A percentile compares a stretch with the other conserved stretches of the same genome.
Evolutionary conservation across 2,888 invertebrate genomes (phyloP).

Genomic region (Troides aeacus): DNA sequence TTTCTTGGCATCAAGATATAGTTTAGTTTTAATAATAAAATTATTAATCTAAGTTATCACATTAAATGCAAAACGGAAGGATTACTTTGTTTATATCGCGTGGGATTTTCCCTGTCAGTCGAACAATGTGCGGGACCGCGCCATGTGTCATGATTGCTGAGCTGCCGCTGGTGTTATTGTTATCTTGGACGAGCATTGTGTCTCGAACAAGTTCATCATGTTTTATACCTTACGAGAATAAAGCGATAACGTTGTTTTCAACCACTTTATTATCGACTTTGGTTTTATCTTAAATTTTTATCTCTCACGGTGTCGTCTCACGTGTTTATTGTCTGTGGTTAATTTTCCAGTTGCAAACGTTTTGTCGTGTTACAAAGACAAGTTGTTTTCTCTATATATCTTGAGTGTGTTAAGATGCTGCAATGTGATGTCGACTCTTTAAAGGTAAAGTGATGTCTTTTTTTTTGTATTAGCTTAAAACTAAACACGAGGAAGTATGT

Average conservation of each 20-base stretch:
- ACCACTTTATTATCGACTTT: slow-evolving; percentile 25
- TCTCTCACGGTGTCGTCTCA: slow-evolving; percentile 37
- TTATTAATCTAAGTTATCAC: too few species aligned
- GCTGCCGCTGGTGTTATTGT: slow-evolving; percentile 11
- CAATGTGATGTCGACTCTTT: slow-evolving; percentile 54
- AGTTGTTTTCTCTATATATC: slow-evolving; percentile 29
- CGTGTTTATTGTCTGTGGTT: slow-evolving; percentile 33
- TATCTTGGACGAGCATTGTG: slow-evolving; percentile 3
- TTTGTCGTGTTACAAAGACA: slow-evolving; percentile 36
- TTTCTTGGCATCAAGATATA: too few species aligned
- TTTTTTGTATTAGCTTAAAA: too few species aligned
- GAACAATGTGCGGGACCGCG: slow-evolving; percentile 10
- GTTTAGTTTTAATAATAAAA: too few species aligned
- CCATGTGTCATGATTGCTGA: slow-evolving; percentile 21
- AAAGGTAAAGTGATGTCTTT: slow-evolving; percentile 44
- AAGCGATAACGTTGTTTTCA: slow-evolving; percentile 24
- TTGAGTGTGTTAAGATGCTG: slow-evolving; percentile 47
- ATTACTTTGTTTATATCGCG: background rate
- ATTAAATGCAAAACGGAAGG: too few species aligned
- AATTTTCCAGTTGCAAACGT: slow-evolving; percentile 32
- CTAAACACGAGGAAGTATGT: too few species aligned
- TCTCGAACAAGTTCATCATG: slow-evolving; percentile 5
- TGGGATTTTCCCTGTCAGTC: slow-evolving; percentile 5
- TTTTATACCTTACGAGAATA: slow-evolving; percentile 1
- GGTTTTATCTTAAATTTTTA: slow-evolving; percentile 32